Evolutionary conservation across 2,888 invertebrate species (phyloP), one percentile per base, ranked within the genome.

Genomic region (Microctonus brassicae): DNA sequence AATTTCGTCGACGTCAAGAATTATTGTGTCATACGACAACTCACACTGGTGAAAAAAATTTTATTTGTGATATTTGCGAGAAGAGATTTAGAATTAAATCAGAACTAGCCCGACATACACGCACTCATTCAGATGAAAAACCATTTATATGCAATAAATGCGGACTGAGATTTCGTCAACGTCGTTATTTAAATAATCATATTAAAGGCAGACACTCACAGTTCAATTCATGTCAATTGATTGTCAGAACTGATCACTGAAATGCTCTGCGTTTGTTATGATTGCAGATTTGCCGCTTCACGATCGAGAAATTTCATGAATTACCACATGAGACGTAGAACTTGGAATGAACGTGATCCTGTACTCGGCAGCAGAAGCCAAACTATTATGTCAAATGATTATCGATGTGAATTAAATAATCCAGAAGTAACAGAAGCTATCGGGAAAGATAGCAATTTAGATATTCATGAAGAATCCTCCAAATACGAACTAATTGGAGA

Each of bases 181-280:
- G 85, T 74, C 83, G 91, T 24, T 91, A 91, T 79, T 81, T 91
- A 17, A 88, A 88, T 65, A 90, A 88, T 74, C 91, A 91, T 79
- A 78, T 89, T 89, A 24, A 90, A 91, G 80, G 84, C 92, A 77
- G 82, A 87, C 68, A 89, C 90, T 60, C 92, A 92, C 36, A 63
- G 26, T 13, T 36, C 20, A 61, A 61, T 61, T 61, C 61, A 39
- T 39, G 39, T 34, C 36, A 61, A 20, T 11, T 36, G 13, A 61
- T 36, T 36, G 20, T 24, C n/a, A 61, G 73, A 10, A 74, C 70
- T 10, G 75, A 76, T 17, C 67, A 72, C 47, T 63, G 42, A 61
- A 39, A 61, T 47, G n/a, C 29, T 33, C 58, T 58, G 58, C 58
- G 17, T 29, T 42, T 63, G 26, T 63, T 63, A 63, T 63, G 42